Base-by-base conservation (phyloP, 2,888 invertebrate genomes). In the Diarsia brunnea region DNA sequence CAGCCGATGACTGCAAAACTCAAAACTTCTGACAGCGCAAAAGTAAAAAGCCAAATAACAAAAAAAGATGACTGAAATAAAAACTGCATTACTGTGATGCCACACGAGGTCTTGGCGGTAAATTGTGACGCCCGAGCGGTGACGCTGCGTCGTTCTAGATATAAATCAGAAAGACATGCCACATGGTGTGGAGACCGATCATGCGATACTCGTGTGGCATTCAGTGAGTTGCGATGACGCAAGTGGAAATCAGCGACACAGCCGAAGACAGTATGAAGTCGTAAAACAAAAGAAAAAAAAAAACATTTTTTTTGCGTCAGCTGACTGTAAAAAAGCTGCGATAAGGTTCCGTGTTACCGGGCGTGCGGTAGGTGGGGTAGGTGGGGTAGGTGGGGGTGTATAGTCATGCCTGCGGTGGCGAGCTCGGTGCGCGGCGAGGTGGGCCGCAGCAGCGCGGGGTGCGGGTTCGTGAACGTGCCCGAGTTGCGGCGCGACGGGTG, bases 391-490 rank as follows among this genome's bases (percentile, higher is more conserved):
- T 19, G 49, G 27, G 27, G 58, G 55, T 16, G 55, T 16, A 16
- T 27, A 10, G 64, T 45, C 60, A 79, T 95, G 95, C 96, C 96
- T 95, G 96, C 95, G 79, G 96, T 96, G 88, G 94, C 96, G 91
- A 96, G 95, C 91, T 96, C 96, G 86, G 94, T 88, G 90, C 91
- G 95, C 88, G 96, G 96, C 89, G 95, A 92, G 68, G 95, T 90
- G 82, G 95, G 91, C 65, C 90, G 91, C 88, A 95, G 92, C 83
- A 96, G 93, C 88, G 95, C 95, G 78, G 96, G 96, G 88, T 94
- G 95, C 89, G 92, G 89, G 92, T 96, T 96, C 77, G 94, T 96
- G 93, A 91, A 95, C 49, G 95, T 95, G 87, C 96, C 96, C 47
- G 94, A 94, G 93, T 96, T 96, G 91, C 95, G 95, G 2, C 95